phyloP scores from a whole-genome alignment of 2,797 vertebrate species.

The Brachymystax lenok region DNA sequence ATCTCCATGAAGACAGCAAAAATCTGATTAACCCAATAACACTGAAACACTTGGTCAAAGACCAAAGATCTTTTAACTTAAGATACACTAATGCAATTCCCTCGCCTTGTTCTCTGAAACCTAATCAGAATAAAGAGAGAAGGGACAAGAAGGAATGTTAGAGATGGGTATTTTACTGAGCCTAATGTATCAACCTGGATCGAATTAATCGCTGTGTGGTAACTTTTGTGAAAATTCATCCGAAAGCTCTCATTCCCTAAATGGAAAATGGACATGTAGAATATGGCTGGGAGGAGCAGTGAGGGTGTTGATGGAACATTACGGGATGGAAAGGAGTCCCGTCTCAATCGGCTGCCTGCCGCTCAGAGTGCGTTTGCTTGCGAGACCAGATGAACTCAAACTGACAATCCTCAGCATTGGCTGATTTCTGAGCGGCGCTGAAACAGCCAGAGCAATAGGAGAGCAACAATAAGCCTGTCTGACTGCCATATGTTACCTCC shows the following conservation, averaged over 20 bases:
- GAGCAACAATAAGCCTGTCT: conserved; percentile 49
- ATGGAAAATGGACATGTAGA: conserved; percentile 63
- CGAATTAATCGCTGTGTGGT: conserved; percentile 76
- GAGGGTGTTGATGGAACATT: conserved; percentile 67
- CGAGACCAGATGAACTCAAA: conserved; percentile 53
- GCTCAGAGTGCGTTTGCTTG: conserved; percentile 50
- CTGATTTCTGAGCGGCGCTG: conserved; percentile 50
- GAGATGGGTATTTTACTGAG: conserved; percentile 71
- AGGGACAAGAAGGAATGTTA: conserved; percentile 36
- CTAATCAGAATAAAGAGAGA: conserved; percentile 74
- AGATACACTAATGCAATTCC: conserved; percentile 98
- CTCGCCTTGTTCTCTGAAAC: conserved; percentile 77
- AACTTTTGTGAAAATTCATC: conserved; percentile 61
- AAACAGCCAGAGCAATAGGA: conserved; percentile 47
- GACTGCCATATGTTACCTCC: conserved; percentile 23
- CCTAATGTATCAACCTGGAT: conserved; percentile 74
- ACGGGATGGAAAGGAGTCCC: conserved; percentile 63
- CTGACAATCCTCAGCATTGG: conserved; percentile 54
- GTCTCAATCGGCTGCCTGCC: conserved; percentile 57
- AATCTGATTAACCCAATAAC: conserved; percentile 94
- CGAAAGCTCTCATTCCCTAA: conserved; percentile 72
- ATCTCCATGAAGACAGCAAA: conserved; percentile 89
- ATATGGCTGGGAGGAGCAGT: conserved; percentile 51
- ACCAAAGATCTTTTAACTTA: conserved; percentile 93
- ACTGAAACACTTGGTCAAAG: conserved; percentile 90